Percentiles rank a stretch among this genome's conserved stretches.
Evolutionary conservation across 2,113 vertebrate genomes (phyloP).

Genomic region (Arizona elegans): DNA sequence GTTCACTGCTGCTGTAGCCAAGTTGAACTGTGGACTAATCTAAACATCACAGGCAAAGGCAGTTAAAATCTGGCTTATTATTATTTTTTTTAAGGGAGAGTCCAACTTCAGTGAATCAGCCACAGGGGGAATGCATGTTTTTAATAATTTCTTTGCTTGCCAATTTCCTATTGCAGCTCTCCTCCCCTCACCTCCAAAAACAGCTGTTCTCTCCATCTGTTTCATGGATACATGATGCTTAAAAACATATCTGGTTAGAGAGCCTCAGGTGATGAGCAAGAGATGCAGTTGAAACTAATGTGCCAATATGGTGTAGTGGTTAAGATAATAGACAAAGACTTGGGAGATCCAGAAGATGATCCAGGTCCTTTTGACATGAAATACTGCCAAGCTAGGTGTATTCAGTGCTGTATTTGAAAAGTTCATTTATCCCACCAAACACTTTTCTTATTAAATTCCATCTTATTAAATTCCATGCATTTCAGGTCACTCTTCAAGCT

Average conservation of each 20-base stretch:
- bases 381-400: not conserved
- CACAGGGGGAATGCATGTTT: not conserved
- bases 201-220: not conserved
- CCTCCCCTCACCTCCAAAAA: not conserved
- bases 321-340: not conserved
- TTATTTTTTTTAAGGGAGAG: not conserved
- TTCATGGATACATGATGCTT: not conserved
- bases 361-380: not conserved
- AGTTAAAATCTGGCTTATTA: not conserved
- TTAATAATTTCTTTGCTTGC: not conserved
- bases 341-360: not conserved
- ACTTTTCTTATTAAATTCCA: not conserved
- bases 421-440: not conserved
- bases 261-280: not conserved
- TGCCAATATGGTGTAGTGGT: not conserved
- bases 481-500: not conserved
- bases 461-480: not conserved
- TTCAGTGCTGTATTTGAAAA: not conserved
- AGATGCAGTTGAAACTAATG: not conserved
- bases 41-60: not conserved
- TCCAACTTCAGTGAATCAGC: not conserved
- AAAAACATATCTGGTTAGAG: not conserved
- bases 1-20: not conserved
- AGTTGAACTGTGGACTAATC: not conserved
- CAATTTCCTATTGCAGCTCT: not conserved